Evolutionary conservation across 2,113 vertebrate genomes (phyloP).

Genomic region (Chauna torquata): DNA sequence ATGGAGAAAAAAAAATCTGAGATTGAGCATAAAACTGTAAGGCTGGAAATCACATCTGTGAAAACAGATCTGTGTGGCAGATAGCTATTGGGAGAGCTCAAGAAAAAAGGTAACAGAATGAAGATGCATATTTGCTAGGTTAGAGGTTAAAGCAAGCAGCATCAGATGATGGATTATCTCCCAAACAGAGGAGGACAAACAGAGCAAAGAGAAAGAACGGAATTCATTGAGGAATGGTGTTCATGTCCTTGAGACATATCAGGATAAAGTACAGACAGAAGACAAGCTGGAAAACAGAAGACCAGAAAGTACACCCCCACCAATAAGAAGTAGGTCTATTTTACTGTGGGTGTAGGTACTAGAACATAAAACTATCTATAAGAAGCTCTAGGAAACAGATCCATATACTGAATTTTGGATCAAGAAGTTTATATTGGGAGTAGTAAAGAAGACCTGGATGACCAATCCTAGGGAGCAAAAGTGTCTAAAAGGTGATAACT

Average conservation of each 20-base stretch:
- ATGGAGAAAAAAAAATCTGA: not conserved
- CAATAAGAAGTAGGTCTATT: not conserved
- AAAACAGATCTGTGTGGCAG: not conserved
- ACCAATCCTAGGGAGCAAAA: not conserved
- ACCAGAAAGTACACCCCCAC: not conserved
- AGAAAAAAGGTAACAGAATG: not conserved
- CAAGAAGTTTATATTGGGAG: not conserved
- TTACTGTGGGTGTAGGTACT: not conserved
- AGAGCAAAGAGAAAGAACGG: not conserved
- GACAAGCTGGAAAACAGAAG: not conserved
- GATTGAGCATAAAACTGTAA: not conserved
- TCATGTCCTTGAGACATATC: not conserved
- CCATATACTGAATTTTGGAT: not conserved
- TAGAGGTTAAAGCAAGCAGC: not conserved
- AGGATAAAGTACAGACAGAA: not conserved
- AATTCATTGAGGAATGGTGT: not conserved
- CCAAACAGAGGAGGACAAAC: not conserved
- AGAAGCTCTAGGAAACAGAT: not conserved
- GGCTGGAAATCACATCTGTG: not conserved
- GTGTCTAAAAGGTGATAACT: not conserved
- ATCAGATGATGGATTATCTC: not conserved
- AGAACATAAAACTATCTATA: not conserved
- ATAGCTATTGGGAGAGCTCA: not conserved
- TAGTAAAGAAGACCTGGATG: not conserved
- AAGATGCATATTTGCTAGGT: not conserved